These are phyloP conservation scores for Cephonodes hylas DNA, from an alignment of 2,888 invertebrate genomes.

Conservation along the genomic window DNA sequence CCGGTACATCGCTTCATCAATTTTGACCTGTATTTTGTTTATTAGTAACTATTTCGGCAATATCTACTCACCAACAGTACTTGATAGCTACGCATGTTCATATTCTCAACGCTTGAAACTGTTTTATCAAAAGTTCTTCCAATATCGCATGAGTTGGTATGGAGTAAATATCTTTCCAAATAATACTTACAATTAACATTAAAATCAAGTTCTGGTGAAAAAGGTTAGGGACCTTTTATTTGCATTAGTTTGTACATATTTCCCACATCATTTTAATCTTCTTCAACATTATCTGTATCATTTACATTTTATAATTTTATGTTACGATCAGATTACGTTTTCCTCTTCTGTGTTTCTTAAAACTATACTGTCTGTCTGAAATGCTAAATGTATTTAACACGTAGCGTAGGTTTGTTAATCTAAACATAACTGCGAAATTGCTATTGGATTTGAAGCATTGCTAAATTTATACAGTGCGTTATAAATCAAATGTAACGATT, in stretches of 20 bases:
- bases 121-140: too few species aligned
- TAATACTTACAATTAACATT: too few species aligned
- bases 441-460: background rate
- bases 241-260: background rate
- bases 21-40: background rate
- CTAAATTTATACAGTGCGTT: background rate
- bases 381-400: background rate
- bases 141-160: too few species aligned
- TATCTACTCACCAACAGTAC: too few species aligned
- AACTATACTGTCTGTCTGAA: background rate
- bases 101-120: too few species aligned
- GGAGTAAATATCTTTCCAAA: too few species aligned
- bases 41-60: background rate
- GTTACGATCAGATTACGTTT: background rate
- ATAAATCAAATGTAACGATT: background rate
- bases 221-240: too few species aligned
- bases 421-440: background rate
- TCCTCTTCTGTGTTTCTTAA: background rate
- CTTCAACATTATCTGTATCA: background rate
- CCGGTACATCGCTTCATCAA: background rate
- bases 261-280: background rate
- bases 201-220: too few species aligned
- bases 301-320: background rate
- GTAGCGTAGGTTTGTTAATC: background rate
- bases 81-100: too few species aligned